phyloP scores from a whole-genome alignment of 2,888 invertebrate species.

The Carabus problematicus region DNA sequence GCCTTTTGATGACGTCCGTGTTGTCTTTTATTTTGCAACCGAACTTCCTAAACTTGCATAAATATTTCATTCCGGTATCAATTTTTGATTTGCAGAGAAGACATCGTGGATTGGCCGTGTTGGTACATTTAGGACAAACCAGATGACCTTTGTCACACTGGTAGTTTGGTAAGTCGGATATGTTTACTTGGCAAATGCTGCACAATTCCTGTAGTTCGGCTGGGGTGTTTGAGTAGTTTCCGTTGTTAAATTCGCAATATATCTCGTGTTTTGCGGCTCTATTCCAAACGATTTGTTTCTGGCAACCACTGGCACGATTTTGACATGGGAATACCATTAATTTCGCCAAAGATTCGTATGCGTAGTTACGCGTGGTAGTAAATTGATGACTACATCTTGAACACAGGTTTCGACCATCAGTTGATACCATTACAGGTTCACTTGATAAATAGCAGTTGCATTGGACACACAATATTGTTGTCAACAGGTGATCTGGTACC shows the following conservation, averaged over 20 bases:
- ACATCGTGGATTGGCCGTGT: constrained; percentile 1
- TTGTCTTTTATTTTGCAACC: constrained; percentile 19
- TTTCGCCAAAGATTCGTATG: constrained; percentile 55
- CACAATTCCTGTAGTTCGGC: constrained; percentile 8
- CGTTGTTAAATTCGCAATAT: constrained; percentile 50
- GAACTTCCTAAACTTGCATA: constrained; percentile 18
- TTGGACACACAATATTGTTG: constrained; percentile 51
- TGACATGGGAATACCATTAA: constrained; percentile 55
- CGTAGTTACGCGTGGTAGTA: constrained; percentile 50
- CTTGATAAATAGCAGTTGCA: constrained; percentile 54
- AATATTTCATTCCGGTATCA: constrained; percentile 15
- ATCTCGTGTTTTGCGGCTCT: constrained; percentile 53
- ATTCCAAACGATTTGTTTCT: constrained; percentile 51
- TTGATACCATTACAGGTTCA: constrained; percentile 54
- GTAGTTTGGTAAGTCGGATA: constrained; percentile 19
- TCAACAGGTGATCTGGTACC: constrained; percentile 47
- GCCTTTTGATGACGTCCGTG: constrained; percentile 13
- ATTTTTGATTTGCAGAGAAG: constrained; percentile 31
- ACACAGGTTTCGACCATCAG: constrained; percentile 53
- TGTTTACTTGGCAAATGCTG: constrained; percentile 16
- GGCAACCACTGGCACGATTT: constrained; percentile 54
- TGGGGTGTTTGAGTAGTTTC: background rate
- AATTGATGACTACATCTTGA: constrained; percentile 53
- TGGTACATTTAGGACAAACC: constrained; percentile 19
- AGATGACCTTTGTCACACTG: constrained; percentile 19